Evolutionary conservation across 2,888 invertebrate genomes (phyloP), one percentile per base, ranked within the genome.

Genomic region (Acleris sparsana): DNA sequence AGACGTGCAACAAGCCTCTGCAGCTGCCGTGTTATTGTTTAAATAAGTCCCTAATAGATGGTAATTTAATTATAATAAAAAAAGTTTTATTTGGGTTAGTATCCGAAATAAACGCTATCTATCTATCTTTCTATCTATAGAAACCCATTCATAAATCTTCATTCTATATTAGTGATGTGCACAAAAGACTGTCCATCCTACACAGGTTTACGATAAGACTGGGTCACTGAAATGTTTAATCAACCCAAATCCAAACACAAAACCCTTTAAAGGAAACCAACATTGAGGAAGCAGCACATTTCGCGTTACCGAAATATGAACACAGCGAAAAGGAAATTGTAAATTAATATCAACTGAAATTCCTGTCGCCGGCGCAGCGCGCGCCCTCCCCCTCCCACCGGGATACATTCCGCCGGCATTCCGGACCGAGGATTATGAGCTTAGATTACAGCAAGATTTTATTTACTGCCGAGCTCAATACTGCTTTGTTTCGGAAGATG

Each of bases 291-390:
- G 18, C 9, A n/a, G 33, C 9, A 48, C 39, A 46, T 62, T 25
- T 20, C 46, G 22, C 39, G 39, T 58, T 58, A n/a, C 46, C 33
- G 16, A 48, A 53, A 53, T 46, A 58, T 52, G 20, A 58, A 39
- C 58, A 52, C 22, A 9, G 48, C 53, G n/a, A 20, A 22, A 63
- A 53, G 58, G 33, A 58, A 48, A 53, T 58, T 63, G 58, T 52
- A 58, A 63, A 63, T 63, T 53, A 62, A 62, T 62, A 62, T 51
- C 56, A 13, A 20, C 18, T 33, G 22, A 48, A 55, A 62, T 62
- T 55, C 49, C 55, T 55, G 17, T 39, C 22, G 44, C 49, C 53
- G 33, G 43, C 18, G 20, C 18, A 39, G 22, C 62, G 43, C 25
- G 11, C 18, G 4, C 13, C 16, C 7, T 18, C 33, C n/a, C 17